These are phyloP conservation scores for Hipposideros larvatus DNA, from an alignment of 2,797 vertebrate genomes.

Conservation along the genomic window DNA sequence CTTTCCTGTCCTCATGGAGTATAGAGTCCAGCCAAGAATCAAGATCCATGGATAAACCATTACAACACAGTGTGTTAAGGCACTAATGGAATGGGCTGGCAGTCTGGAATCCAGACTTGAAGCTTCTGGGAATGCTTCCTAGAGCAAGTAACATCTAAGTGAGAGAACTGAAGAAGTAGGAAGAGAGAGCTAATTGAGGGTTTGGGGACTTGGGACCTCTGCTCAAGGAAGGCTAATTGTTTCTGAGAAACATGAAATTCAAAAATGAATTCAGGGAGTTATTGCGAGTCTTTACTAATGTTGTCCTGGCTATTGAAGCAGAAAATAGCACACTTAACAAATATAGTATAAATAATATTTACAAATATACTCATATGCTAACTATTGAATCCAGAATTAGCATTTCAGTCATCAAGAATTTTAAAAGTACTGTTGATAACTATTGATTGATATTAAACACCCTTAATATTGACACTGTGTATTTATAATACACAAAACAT, in stretches of 20 bases:
- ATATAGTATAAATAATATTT: background rate
- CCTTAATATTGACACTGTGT: background rate
- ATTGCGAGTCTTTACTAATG: background rate
- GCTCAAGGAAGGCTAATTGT: background rate
- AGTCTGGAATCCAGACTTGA: background rate
- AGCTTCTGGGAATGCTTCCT: background rate
- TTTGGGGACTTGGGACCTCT: background rate
- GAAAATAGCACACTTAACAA: background rate
- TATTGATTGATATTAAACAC: background rate
- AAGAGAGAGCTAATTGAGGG: background rate
- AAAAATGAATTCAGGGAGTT: background rate
- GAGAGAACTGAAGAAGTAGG: background rate
- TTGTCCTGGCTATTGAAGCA: background rate
- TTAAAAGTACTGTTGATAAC: background rate
- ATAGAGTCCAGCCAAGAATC: background rate
- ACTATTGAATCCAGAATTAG: conserved; percentile 11
- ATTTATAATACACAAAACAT: background rate
- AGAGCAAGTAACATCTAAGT: background rate
- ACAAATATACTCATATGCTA: background rate
- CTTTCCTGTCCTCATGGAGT: background rate
- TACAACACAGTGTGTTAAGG: background rate
- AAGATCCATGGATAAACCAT: background rate
- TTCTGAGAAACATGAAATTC: background rate
- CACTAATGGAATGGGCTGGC: background rate
- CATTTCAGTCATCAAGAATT: background rate